Base-by-base conservation (phyloP, 2,888 invertebrate species). In the Eustalomyia histrio region DNA sequence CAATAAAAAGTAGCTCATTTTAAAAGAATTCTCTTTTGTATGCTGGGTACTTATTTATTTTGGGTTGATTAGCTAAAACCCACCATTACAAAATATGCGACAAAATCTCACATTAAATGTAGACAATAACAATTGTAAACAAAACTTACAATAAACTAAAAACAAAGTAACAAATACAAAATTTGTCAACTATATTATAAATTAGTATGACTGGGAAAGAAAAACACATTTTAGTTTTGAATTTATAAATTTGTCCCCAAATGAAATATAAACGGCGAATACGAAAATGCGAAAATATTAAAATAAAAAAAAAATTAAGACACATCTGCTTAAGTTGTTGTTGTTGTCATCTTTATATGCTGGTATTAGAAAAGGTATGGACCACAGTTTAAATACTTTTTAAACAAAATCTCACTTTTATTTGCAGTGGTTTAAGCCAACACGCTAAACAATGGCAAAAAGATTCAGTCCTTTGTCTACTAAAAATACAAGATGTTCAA, bases 191-290 rank as follows among this genome's bases (percentile, higher is more conserved):
- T 63, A 67, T 64, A 52, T 69, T 65, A 63, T 55, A 10, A 43
- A 60, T 1, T 18, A 7, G 57, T 2, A 7, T 35, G 24, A 7
- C 16, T 24, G 18, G 21, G 10, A 43, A 14, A 55, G 4, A 35
- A 5, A 58, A 67, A 2, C 1, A 29, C 12, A 10, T 29, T 71
- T 33, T 87, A 85, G 85, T 88, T 88, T 86, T 84, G 87, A 87
- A 87, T 86, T 85, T 86, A 82, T 85, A 87, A 88, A 87, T 85
- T 1, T 53, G 43, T 39, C 12, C 86, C 86, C 88, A 87, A 87
- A 88, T 87, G 87, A 83, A 84, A n/a, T n/a, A n/a, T 76, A 64
- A 60, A 72, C 39, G 76, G 82, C 65, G 85, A 84, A 84, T 84
- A 83, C 80, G 86, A 84, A 83, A 79, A 73, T 63, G 75, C 69